A percentile compares a stretch with the other conserved stretches of the same genome.
Conservation (phyloP, 2,113 vertebrate genomes). For the Nycticebus coucang region DNA sequence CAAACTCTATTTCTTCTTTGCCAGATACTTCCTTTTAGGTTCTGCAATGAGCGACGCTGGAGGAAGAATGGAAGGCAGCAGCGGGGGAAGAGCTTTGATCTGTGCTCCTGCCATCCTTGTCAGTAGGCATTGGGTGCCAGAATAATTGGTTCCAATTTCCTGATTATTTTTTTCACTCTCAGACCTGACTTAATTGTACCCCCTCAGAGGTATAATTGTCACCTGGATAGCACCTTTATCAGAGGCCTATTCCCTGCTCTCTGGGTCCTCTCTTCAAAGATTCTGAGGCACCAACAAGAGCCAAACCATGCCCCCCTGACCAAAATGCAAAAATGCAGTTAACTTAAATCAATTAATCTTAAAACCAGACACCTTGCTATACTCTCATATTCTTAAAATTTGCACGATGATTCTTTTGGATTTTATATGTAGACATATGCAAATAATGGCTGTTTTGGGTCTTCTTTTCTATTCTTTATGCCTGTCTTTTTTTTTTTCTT, state of each 20-base stretch:
- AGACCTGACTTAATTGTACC: not conserved
- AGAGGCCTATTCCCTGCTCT: not conserved
- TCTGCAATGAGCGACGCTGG: not conserved
- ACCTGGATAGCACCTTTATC: not conserved
- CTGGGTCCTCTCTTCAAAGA: not conserved
- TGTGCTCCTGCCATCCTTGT: not conserved
- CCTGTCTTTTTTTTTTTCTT: not conserved
- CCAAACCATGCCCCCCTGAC: not conserved
- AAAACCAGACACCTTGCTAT: not conserved
- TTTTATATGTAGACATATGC: not conserved
- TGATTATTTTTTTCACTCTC: not conserved
- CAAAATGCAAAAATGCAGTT: not conserved
- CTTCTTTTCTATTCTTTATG: not conserved
- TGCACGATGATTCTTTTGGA: not conserved
- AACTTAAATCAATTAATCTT: not conserved
- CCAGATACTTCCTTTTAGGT: not conserved
- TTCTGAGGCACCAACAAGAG: not conserved
- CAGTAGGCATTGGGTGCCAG: not conserved
- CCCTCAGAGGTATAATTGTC: not conserved
- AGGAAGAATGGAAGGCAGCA: not conserved
- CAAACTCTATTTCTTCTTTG: not conserved
- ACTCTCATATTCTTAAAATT: not conserved
- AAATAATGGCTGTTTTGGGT: not conserved
- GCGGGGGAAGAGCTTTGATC: not conserved
- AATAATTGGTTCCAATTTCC: not conserved